phyloP scores from a whole-genome alignment of 1,140 invertebrate species.

The Drosophila asahinai region DNA sequence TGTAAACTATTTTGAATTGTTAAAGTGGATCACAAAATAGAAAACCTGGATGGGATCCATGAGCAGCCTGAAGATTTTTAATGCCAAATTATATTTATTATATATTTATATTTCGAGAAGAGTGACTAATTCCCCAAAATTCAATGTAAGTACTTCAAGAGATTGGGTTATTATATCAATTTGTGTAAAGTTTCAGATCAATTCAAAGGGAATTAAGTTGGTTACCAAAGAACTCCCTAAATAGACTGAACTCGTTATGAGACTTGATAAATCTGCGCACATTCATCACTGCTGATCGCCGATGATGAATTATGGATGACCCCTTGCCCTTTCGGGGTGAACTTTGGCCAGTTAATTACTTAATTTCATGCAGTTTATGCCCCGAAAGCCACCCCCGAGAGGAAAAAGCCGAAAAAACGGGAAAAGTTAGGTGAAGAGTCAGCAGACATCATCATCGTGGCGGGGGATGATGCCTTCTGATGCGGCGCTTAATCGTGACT shows the following conservation, averaged over 20 bases:
- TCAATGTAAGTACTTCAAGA: no score
- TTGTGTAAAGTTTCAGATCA: no score
- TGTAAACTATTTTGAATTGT: no score
- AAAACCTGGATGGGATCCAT: no score
- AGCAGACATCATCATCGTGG: slow-evolving; percentile 18
- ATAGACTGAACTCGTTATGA: no score
- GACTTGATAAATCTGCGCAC: slow-evolving; percentile 50
- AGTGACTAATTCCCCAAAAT: no score
- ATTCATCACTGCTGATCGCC: slow-evolving; percentile 50
- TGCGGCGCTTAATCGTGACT: slow-evolving; percentile 71
- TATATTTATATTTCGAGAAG: no score
- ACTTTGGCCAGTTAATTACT: slow-evolving; percentile 70
- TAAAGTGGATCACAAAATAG: no score
- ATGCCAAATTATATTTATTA: no score
- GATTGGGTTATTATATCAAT: no score
- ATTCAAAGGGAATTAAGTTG: no score
- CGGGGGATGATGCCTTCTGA: slow-evolving; percentile 27
- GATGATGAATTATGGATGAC: slow-evolving; percentile 19
- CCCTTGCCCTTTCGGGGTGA: slow-evolving; percentile 42
- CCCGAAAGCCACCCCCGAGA: slow-evolving; percentile 44
- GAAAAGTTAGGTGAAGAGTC: slow-evolving; percentile 1
- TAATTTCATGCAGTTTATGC: slow-evolving; percentile 80
- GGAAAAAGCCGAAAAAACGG: slow-evolving; percentile 2
- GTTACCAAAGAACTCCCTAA: background rate
- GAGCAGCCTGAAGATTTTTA: no score